Base-by-base conservation (phyloP, 2,797 vertebrate genomes). In the Caiman crocodilus region DNA sequence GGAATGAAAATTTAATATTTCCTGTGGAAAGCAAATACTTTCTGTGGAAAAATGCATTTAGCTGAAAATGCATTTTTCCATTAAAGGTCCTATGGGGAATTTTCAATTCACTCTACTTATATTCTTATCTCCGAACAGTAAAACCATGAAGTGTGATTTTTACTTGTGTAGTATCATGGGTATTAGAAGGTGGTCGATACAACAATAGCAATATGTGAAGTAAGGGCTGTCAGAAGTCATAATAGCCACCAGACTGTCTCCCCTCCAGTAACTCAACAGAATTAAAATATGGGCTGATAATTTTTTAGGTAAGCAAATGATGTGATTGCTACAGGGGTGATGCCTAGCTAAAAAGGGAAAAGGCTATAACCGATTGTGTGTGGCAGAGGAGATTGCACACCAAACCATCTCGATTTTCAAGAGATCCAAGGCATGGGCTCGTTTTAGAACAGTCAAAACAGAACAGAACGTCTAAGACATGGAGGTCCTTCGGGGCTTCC, bases 1-100 rank as follows among this genome's bases (percentile, higher is more conserved):
- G 94, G 90, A 92, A 82, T 32, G 88, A 93, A 95, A 94, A 14
- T 50, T 84, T 26, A 63, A 74, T 82, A 28, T 67, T 94, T 65
- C 86, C 87, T 58, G 67, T 83, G 77, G 58, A 92, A 94, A 92
- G 8, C 14, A 25, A 21, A 64, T 50, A 50, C 42, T 50, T 50
- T 50, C 42, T 50, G 42, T 50, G 42, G 56, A 67, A 85, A 76
- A 84, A 25, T 65, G 23, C 55, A 55, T 80, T 65, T 3, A 42
- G 26, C 55, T 84, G 84, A 85, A 95, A 95, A 84, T 57, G 25
- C 4, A 57, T 1, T 73, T 91, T 89, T 58, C 84, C 78, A 87
- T 23, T 82, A 81, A 90, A 80, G 87, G 77, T 87, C 79, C 30
- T 12, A 5, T 17, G 14, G 88, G 56, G 77, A 92, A 75, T 87